These are phyloP conservation scores for Eupithecia tripunctaria DNA, from an alignment of 2,888 invertebrate genomes.

Conservation along the genomic window DNA sequence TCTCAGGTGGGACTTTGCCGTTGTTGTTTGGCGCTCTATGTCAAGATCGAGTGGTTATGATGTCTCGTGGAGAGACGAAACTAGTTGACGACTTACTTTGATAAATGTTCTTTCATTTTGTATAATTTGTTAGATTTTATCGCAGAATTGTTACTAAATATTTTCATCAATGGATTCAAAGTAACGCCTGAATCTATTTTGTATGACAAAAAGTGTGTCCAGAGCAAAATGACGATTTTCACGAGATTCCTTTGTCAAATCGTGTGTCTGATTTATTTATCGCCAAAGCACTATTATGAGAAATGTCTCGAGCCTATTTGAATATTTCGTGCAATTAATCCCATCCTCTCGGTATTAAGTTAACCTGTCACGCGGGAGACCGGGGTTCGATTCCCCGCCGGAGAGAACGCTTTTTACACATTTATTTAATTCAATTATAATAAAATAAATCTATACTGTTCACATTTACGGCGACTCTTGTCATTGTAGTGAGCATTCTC, in stretches of 20 bases:
- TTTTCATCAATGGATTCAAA: too few relatives aligned
- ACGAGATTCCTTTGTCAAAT: neutral
- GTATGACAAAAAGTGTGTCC: neutral
- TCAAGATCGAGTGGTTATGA: too few relatives aligned
- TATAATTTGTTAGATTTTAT: too few relatives aligned
- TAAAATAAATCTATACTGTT: neutral
- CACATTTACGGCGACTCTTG: neutral
- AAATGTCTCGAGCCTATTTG: neutral
- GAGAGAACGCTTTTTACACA: slow-evolving; percentile 58
- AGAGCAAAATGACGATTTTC: neutral
- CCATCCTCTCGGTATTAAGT: slow-evolving; percentile 83
- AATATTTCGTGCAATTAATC: neutral
- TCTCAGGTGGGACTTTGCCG: too few relatives aligned
- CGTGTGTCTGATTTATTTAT: neutral
- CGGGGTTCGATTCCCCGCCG: slow-evolving; percentile 86
- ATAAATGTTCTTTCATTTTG: too few relatives aligned
- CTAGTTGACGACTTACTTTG: too few relatives aligned
- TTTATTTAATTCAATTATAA: neutral
- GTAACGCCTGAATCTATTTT: too few relatives aligned
- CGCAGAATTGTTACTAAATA: too few relatives aligned
- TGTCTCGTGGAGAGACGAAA: too few relatives aligned
- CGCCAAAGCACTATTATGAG: neutral
- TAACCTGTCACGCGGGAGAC: slow-evolving; percentile 86
- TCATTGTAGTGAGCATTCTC: neutral
- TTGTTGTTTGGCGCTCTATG: too few relatives aligned